Percentiles rank a stretch among this genome's conserved stretches.
phyloP scores from a whole-genome alignment of 2,797 vertebrate genomes.

The Schizopygopsis pylzovi region DNA sequence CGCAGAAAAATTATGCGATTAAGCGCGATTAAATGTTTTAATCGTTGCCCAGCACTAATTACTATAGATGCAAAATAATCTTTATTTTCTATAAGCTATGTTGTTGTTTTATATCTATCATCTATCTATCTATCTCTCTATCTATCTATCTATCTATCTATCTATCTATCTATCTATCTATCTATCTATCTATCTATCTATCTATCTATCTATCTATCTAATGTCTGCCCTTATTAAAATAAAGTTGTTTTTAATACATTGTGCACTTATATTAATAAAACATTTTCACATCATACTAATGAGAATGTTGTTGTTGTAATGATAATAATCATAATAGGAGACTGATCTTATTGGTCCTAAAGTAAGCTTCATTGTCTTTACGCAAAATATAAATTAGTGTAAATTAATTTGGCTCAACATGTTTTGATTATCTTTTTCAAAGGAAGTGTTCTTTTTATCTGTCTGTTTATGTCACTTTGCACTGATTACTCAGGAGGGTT shows the following conservation, averaged over 20 bases:
- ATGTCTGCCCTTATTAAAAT: no score
- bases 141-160: no score
- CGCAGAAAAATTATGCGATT: no score
- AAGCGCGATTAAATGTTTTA: no score
- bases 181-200: no score
- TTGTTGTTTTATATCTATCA: no score
- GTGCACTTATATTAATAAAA: not conserved
- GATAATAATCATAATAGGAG: not conserved
- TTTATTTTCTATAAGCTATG: not conserved
- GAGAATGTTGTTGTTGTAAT: not conserved
- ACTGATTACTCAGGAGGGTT: constrained; percentile 33
- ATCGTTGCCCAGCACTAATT: no score
- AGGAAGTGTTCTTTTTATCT: not conserved
- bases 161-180: no score
- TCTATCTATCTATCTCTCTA: no score
- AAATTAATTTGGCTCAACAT: not conserved
- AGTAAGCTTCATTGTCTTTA: not conserved
- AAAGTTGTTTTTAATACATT: not conserved
- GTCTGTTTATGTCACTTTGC: constrained; percentile 10
- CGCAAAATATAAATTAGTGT: not conserved
- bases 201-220: no score
- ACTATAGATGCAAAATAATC: not conserved
- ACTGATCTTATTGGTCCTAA: not conserved
- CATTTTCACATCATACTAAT: no score
- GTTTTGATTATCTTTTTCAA: constrained; percentile 1